Base-by-base conservation (phyloP, 2,888 invertebrate species). In the Ochropleura leucogaster region DNA sequence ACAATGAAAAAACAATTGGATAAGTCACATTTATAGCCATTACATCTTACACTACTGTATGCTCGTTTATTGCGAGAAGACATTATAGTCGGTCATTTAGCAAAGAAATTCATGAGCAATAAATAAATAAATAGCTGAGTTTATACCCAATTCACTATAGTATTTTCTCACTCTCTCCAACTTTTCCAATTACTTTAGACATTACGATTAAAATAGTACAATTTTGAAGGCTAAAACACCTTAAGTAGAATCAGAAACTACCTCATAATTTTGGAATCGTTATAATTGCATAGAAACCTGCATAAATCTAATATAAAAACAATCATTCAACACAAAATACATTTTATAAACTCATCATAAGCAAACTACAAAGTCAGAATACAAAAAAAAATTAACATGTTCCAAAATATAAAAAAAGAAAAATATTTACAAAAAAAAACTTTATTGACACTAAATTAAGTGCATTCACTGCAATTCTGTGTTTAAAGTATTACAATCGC, bases 81-180 rank as follows among this genome's bases (percentile, higher is more conserved):
- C 68, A 81, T 77, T 77, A 79, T 63, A 83, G 68, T 63, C 44
- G 9, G 65, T 63, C 44, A 66, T 66, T 66, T 74, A 63, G 46
- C 55, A 9, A 78, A 68, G 57, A 59, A 78, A 20, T 80, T 77
- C 60, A 84, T 73, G 57, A 74, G 70, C 74, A 80, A 79, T 84
- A 82, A 85, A 86, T 86, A 85, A 86, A 85, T 87, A 83, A 83
- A 80, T 82, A 82, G 67, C 68, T 7, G 67, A 72, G 62, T 74
- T 69, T 62, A 71, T 69, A 74, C 64, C 42, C 69, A 64, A 57
- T 59, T 67, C 63, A 63, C 77, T 75, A 77, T 74, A 74, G 76
- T 75, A 55, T 53, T 72, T 63, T 67, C 75, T 47, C 62, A n/a
- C 44, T 46, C 60, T 60, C 53, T 62, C 53, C 30, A 68, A 77